Percentiles rank a stretch among this genome's conserved stretches.
phyloP scores from a whole-genome alignment of 2,888 invertebrate species.

The Trissolcus japonicus region DNA sequence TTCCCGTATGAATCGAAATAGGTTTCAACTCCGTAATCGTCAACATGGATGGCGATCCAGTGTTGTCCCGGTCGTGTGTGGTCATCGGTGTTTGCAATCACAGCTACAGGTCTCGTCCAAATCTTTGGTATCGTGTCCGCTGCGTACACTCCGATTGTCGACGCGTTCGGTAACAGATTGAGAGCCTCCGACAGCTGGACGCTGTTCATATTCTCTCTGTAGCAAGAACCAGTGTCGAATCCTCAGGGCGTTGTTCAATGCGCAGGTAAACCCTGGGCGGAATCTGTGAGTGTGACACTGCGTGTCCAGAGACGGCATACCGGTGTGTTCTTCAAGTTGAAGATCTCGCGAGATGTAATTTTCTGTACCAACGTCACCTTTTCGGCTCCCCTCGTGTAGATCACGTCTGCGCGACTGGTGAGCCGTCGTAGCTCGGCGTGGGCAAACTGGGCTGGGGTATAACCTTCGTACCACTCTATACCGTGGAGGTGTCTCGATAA shows the following conservation, averaged over 20 bases:
- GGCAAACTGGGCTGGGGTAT: neutral
- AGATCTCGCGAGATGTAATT: neutral
- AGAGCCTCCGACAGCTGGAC: neutral
- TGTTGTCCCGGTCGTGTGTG: too few relatives aligned
- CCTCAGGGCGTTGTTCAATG: neutral
- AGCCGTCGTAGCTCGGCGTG: neutral
- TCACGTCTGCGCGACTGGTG: neutral
- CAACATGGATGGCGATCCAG: too few relatives aligned
- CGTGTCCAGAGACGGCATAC: too few relatives aligned
- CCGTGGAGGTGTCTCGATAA: constrained; percentile 1
- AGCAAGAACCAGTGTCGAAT: neutral
- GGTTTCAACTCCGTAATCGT: too few relatives aligned
- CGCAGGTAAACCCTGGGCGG: constrained; percentile 1
- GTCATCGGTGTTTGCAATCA: too few relatives aligned
- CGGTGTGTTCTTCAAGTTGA: neutral
- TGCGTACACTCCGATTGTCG: constrained; percentile 1
- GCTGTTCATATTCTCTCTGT: constrained; percentile 4
- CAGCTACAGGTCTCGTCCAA: too few relatives aligned
- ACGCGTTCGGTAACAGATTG: neutral
- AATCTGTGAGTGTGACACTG: too few relatives aligned
- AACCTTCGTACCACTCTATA: constrained; percentile 6
- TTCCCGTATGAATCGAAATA: too few relatives aligned
- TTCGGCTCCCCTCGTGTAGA: neutral
- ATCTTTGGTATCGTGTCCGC: too few relatives aligned
- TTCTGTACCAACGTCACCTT: neutral